A percentile compares a stretch with the other conserved stretches of the same genome.
Conservation (phyloP, 2,113 vertebrate species). For the Butorides virescens region DNA sequence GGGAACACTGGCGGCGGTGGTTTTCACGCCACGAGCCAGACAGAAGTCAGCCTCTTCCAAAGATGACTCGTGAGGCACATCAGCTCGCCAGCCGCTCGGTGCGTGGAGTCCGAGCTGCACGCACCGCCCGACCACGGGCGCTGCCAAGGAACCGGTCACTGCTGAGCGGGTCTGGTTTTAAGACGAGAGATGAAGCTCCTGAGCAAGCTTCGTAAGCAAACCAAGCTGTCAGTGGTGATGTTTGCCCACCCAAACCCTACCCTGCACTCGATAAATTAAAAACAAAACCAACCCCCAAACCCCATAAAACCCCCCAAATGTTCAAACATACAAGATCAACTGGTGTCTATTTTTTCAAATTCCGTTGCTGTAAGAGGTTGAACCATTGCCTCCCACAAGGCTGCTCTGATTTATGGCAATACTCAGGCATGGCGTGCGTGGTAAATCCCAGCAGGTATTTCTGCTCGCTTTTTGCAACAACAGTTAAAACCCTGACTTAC, state of each 20-base stretch:
- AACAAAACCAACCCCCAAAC: not conserved
- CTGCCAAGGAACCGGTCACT: not conserved
- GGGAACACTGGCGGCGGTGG: not conserved
- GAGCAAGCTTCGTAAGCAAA: not conserved
- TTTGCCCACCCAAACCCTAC: not conserved
- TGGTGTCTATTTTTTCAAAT: not conserved
- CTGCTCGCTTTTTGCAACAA: not conserved
- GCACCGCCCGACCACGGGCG: accelerated
- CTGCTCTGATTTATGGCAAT: not conserved
- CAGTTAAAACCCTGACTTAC: not conserved
- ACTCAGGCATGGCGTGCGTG: not conserved
- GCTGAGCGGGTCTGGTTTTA: not conserved
- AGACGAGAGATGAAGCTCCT: not conserved
- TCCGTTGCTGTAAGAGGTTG: not conserved
- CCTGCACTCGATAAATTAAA: accelerated
- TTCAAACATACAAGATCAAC: not conserved
- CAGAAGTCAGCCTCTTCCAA: not conserved
- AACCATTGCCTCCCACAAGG: not conserved
- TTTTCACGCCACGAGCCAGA: not conserved
- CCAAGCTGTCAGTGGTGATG: not conserved
- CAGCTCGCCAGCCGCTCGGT: accelerated
- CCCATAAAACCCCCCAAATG: not conserved
- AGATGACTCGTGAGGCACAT: accelerated
- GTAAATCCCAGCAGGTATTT: constrained; percentile 7
- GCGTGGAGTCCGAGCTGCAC: not conserved